These are phyloP conservation scores for Mastigias papua DNA, from an alignment of 30 jellyfish, hydroid and myxozoan genomes.

Conservation along the genomic window DNA sequence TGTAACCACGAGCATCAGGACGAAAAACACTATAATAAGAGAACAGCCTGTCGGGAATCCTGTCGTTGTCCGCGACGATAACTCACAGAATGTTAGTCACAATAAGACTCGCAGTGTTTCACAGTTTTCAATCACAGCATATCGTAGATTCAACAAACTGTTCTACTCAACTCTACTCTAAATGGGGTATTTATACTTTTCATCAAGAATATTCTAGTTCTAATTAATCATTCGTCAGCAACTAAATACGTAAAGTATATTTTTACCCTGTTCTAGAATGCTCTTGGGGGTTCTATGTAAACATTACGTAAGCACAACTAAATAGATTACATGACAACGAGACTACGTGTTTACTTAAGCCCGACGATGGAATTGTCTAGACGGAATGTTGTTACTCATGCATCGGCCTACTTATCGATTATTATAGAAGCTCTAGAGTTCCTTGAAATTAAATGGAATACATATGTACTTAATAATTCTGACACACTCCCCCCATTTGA, in stretches of 20 bases:
- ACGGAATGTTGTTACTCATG: not conserved
- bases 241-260: constrained; percentile 16
- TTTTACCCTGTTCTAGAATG: constrained; percentile 14
- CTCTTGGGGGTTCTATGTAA: constrained; percentile 4
- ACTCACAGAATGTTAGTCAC: constrained; percentile 39
- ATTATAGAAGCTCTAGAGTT: constrained; percentile 14
- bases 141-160: constrained; percentile 16
- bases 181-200: constrained; percentile 3
- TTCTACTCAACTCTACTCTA: constrained; percentile 28
- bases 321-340: constrained; percentile 15
- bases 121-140: constrained; percentile 14
- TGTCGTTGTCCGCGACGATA: constrained; percentile 37
- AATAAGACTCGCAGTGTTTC: constrained; percentile 12
- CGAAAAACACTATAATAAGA: too few relatives aligned
- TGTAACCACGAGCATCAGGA: too few relatives aligned
- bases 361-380: constrained; percentile 41
- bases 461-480: constrained; percentile 14
- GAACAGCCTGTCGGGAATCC: constrained; percentile 33
- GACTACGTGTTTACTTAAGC: constrained; percentile 50
- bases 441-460: constrained; percentile 13
- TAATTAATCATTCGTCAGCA: constrained; percentile 13
- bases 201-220: constrained; percentile 26
- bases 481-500: too few relatives aligned
- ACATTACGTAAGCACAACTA: constrained; percentile 17
- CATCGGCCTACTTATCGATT: constrained; percentile 16